Evolutionary conservation across 2,888 invertebrate species (phyloP).

Genomic region (Acrocyrtus sp.): DNA sequence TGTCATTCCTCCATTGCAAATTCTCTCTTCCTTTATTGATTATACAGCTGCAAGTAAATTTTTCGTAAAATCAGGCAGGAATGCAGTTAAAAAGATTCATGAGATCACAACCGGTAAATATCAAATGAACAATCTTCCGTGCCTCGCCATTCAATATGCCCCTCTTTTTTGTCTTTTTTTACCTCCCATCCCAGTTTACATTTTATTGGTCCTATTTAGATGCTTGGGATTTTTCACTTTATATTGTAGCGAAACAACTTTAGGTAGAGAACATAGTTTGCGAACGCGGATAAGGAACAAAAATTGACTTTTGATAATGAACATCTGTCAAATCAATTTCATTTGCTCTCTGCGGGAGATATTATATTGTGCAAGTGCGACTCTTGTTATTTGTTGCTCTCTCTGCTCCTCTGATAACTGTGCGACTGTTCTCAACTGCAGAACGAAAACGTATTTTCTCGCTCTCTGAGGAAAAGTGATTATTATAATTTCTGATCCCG

Average conservation of each 20-base stretch:
- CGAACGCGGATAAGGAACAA: no score
- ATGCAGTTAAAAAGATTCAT: slow-evolving; percentile 19
- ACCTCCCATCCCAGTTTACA: not conserved
- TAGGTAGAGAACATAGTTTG: not conserved
- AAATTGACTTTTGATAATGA: slow-evolving; percentile 29
- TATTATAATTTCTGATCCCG: not conserved
- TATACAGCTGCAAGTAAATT: no score
- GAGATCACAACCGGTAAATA: slow-evolving; percentile 24
- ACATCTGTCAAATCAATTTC: slow-evolving; percentile 33
- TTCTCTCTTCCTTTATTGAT: no score
- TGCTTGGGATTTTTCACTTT: not conserved
- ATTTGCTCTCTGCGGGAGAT: slow-evolving; percentile 35
- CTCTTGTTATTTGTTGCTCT: not conserved
- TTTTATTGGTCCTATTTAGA: not conserved
- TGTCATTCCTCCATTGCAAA: no score
- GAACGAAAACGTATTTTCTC: not conserved
- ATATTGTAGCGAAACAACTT: not conserved
- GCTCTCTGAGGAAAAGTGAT: not conserved
- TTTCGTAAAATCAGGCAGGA: no score
- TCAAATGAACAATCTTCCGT: slow-evolving; percentile 12
- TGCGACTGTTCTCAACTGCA: not conserved
- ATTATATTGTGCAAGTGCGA: not conserved
- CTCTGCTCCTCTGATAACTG: not conserved
- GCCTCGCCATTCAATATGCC: not conserved
- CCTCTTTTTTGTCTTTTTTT: not conserved